Conservation (phyloP, 2,888 invertebrate genomes). For the Plebejus anna region DNA sequence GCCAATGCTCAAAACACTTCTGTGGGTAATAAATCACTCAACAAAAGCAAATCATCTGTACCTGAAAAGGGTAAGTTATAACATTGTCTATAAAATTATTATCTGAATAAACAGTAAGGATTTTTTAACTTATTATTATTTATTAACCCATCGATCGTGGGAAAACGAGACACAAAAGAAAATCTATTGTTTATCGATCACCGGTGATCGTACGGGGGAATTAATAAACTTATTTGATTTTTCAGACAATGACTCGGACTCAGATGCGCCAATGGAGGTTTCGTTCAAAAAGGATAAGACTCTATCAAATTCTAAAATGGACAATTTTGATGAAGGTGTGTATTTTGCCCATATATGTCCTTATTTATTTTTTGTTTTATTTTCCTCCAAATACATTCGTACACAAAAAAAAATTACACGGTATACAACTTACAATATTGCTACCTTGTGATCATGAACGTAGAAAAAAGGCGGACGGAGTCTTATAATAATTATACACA, state of each 20-base stretch:
- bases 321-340: neutral
- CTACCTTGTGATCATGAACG: too few relatives aligned
- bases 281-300: constrained; percentile 43
- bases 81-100: neutral
- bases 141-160: too few relatives aligned
- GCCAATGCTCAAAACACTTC: constrained; percentile 27
- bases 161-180: too few relatives aligned
- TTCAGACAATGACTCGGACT: constrained; percentile 38
- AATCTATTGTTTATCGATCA: too few relatives aligned
- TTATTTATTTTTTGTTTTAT: neutral
- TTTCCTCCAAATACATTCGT: too few relatives aligned
- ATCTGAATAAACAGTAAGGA: too few relatives aligned
- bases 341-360: neutral
- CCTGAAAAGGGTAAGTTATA: constrained; percentile 29
- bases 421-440: too few relatives aligned
- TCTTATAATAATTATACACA: too few relatives aligned
- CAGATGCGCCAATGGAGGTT: constrained; percentile 47
- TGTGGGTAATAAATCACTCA: constrained; percentile 34
- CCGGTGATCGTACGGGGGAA: too few relatives aligned
- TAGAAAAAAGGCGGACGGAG: too few relatives aligned
- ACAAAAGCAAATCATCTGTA: constrained; percentile 33
- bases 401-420: too few relatives aligned
- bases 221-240: constrained; percentile 6
- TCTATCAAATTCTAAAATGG: constrained; percentile 21
- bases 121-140: neutral